Base-by-base conservation (phyloP, 92 coral and sea anemone species). In the Epizoanthus ramosus region DNA sequence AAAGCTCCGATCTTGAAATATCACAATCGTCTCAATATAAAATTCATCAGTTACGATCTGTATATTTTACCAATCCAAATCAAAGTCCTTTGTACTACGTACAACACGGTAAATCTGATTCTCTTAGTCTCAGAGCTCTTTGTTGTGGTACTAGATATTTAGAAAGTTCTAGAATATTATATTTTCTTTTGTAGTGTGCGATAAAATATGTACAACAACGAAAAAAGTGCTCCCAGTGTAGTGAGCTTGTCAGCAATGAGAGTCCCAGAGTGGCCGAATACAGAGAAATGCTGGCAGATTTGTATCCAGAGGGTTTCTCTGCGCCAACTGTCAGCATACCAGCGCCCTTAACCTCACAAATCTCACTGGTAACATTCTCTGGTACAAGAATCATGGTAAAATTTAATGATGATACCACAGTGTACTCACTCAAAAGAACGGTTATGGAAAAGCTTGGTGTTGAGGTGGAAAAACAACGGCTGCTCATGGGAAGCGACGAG, bases 401-500 rank as follows among this genome's bases (percentile, higher is more conserved):
- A 17, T 74, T 54, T 58, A 21, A 54, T 74, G 45, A 25, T 13
- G 80, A 74, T 45, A 54, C 66, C 1, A 74, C 63, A 16, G 52
- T 74, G 33, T 74, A 52, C 65, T 24, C 63, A 4, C 66, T 74
- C 8, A 54, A 74, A 33, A 74, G 47, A 23, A 18, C 63, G 24
- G 80, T 74, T 15, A 54, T 24, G 80, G 45, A 24, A 13, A 74
- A 74, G 53, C 63, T 56, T 54, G 80, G 80, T 9, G 47, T 74
- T 10, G 63, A 74, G 21, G 63, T 58, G 39, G 80, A 56, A 31
- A 74, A 74, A 33, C 80, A 74, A 16, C 63, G 64, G 10, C 37
- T 74, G n/a, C 43, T 74, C 21, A 16, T 74, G 65, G 80, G 80
- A 50, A n/a, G 33, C 33, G 43, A 74, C 21, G 80, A 74, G 53